These are phyloP conservation scores for Rhinogobius similis DNA, from an alignment of 2,113 vertebrate genomes.

Conservation along the genomic window DNA sequence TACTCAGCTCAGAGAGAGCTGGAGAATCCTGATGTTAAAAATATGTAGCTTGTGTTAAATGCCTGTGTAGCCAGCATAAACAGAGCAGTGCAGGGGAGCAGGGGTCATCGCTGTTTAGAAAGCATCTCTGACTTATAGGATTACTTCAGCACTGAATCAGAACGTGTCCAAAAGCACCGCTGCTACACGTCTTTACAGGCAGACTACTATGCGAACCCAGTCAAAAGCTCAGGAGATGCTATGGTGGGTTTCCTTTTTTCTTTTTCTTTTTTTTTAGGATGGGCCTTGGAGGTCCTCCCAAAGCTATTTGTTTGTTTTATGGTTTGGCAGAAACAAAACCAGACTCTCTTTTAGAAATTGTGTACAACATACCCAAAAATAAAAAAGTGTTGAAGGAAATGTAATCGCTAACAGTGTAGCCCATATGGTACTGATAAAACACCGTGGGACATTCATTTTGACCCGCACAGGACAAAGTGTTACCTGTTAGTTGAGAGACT, in stretches of 20 bases:
- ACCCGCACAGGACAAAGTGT: conserved; percentile 9
- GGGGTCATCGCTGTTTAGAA: conserved; percentile 66
- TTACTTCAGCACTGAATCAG: conserved; percentile 51
- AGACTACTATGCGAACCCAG: background rate
- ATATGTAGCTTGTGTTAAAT: conserved; percentile 69
- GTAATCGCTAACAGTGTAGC: background rate
- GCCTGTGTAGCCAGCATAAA: conserved; percentile 64
- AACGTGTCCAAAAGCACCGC: conserved; percentile 14
- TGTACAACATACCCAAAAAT: background rate
- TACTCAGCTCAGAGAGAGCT: conserved; percentile 50
- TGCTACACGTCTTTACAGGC: conserved; percentile 16
- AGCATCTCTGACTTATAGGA: conserved; percentile 59
- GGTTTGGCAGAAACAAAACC: conserved; percentile 20
- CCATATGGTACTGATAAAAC: conserved; percentile 40
- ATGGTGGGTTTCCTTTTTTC: too few relatives aligned
- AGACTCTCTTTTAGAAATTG: background rate
- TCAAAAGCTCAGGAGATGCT: background rate
- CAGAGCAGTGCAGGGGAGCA: conserved; percentile 46
- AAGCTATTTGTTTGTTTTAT: conserved; percentile 40
- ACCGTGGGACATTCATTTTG: conserved; percentile 15
- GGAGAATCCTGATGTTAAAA: conserved; percentile 71
- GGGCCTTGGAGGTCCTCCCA: conserved; percentile 9
- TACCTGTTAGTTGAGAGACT: conserved; percentile 20
- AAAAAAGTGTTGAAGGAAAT: conserved; percentile 13
- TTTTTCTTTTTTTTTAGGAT: conserved; percentile 8